Evolutionary conservation across 2,113 vertebrate genomes (phyloP).

Genomic region (Corythornis cristatus): DNA sequence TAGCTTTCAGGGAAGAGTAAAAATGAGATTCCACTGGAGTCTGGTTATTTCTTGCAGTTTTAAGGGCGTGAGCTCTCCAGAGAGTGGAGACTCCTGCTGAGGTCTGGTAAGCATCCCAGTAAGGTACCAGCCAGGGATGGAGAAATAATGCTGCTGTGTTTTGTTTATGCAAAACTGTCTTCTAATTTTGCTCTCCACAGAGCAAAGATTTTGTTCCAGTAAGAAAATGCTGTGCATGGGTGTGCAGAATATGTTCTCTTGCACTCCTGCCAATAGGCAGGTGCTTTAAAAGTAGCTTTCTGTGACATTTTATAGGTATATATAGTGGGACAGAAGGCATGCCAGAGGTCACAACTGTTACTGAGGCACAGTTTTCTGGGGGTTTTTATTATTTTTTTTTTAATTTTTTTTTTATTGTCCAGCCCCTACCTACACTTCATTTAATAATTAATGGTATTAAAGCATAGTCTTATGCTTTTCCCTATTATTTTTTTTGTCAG

Average conservation of each 20-base stretch:
- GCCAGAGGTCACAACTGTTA: neutral
- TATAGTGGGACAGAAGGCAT: neutral
- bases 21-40: neutral
- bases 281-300: neutral
- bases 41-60: neutral
- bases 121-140: neutral
- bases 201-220: neutral
- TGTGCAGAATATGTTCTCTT: neutral
- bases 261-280: neutral
- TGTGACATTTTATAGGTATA: neutral
- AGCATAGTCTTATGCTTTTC: neutral
- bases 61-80: neutral
- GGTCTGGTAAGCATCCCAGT: neutral
- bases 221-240: neutral
- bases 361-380: neutral
- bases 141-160: neutral
- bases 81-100: neutral
- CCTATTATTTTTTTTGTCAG: neutral
- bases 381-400: too few relatives aligned
- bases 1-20: neutral
- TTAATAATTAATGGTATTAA: neutral
- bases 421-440: neutral
- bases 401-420: neutral
- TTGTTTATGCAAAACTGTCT: neutral
- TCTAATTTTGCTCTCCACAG: neutral